phyloP scores from a whole-genome alignment of 2,797 vertebrate genomes.

The Glyptemys insculpta region DNA sequence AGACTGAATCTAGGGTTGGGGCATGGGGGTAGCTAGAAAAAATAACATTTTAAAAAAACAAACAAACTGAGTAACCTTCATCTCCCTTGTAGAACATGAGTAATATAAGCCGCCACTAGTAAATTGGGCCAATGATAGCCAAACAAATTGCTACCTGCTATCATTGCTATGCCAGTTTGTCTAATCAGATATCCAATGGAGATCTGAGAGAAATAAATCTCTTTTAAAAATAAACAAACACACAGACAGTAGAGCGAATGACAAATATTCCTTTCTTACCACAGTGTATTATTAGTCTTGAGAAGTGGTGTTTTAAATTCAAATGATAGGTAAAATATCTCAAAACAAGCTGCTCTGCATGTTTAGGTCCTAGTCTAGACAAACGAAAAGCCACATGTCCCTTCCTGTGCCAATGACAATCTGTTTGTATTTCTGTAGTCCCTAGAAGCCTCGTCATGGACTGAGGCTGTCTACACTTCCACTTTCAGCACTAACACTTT shows the following conservation, averaged over 20 bases:
- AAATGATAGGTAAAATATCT: neutral
- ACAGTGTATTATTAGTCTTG: neutral
- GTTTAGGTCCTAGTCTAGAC: neutral
- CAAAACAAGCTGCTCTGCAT: neutral
- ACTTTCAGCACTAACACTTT: too few species aligned
- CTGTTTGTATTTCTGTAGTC: too few species aligned
- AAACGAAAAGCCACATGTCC: neutral
- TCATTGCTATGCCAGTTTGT: slow-evolving; percentile 4
- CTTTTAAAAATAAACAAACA: neutral
- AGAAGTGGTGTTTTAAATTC: neutral
- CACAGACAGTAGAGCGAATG: too few species aligned
- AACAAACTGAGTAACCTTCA: neutral
- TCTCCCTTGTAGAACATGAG: neutral
- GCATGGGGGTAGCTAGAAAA: slow-evolving; percentile 26
- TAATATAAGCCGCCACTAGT: neutral
- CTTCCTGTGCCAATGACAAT: neutral
- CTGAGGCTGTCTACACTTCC: too few species aligned
- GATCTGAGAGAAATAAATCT: too few species aligned
- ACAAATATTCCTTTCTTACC: too few species aligned
- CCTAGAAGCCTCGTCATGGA: too few species aligned
- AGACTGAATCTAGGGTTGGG: slow-evolving; percentile 32
- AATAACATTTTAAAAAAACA: slow-evolving; percentile 42
- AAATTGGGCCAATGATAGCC: neutral
- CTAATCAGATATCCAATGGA: slow-evolving; percentile 22
- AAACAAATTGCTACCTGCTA: neutral